Evolutionary conservation across 2,113 vertebrate species (phyloP).

Genomic region (Australoheros scitulus): DNA sequence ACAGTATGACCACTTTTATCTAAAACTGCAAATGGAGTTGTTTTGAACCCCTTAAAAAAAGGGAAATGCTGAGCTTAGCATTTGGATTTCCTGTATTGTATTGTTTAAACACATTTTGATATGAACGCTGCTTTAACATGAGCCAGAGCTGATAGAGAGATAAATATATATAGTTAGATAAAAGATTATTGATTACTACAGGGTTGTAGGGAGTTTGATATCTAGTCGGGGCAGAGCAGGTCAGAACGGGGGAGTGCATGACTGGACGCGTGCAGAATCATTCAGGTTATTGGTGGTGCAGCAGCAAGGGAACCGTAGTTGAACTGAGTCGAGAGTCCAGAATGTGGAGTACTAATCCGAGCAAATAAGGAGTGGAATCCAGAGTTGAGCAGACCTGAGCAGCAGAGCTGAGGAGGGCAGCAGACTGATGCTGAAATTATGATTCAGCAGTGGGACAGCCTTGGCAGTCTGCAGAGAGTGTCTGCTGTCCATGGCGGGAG

Average conservation of each 20-base stretch:
- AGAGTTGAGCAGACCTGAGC: neutral
- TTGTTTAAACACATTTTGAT: neutral
- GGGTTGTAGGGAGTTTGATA: neutral
- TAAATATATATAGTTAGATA: neutral
- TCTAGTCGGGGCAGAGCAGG: neutral
- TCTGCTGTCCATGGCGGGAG: neutral
- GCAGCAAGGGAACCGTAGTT: neutral
- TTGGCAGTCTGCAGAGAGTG: neutral
- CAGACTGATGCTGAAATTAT: neutral
- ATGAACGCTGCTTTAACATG: neutral
- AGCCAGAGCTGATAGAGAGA: neutral
- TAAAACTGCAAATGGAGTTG: neutral
- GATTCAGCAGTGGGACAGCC: neutral
- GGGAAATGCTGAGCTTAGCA: neutral
- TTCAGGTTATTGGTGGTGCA: neutral
- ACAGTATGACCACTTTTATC: neutral
- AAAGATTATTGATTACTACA: neutral
- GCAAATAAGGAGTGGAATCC: neutral
- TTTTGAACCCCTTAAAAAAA: neutral
- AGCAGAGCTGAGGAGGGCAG: neutral
- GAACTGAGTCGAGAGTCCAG: neutral
- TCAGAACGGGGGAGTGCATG: neutral
- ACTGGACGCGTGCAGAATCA: neutral
- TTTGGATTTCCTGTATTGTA: neutral
- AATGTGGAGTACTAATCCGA: neutral